Base-by-base conservation (phyloP, 2,888 invertebrate genomes). In the Octodonta nipae region DNA sequence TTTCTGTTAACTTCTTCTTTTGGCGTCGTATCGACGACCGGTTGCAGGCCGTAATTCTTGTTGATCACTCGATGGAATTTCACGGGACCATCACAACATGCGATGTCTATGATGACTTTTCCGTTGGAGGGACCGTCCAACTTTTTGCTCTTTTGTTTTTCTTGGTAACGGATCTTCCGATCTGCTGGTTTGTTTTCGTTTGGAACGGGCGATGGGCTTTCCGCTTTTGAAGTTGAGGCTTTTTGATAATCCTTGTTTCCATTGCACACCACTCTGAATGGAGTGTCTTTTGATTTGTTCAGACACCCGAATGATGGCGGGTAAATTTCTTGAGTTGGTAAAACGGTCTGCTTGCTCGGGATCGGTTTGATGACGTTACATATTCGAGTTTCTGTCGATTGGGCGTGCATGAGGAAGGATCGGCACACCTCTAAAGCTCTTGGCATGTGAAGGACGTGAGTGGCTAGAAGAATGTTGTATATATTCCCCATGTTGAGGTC, bases 11-110 rank as follows among this genome's bases (percentile, higher is more conserved):
- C 42, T 22, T 46, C 45, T 15, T 47, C 40, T 12, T 34, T 38
- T 14, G 52, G 51, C 15, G 56, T 59, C 7, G 25, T 29, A n/a
- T 42, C 40, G 3, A 24, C n/a, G 1, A 34, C 11, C n/a, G 41
- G 33, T 13, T 56, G 55, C 5, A 61, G 37, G 3, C 68, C 73
- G 65, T 86, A 89, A 36, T 85, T 83, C 30, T 74, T 76, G 64
- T 89, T 89, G 2, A 86, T 64, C 2, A 89, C 85, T 2, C 88
- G 70, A 47, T 84, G 83, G 61, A 89, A 83, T 14, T 80, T 70
- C 1, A 89, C 87, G 0, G 89, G 89, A 0, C 89, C 89, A 59
- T 89, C 89, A 60, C 89, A 89, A 40, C 82, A 86, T 1, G 88
- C 89, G n/a, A 88, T 73, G 59, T 89, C 88, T 37, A 85, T 64